Conservation (phyloP, 2,797 vertebrate species). For the Acrocephalus scirpaceus region DNA sequence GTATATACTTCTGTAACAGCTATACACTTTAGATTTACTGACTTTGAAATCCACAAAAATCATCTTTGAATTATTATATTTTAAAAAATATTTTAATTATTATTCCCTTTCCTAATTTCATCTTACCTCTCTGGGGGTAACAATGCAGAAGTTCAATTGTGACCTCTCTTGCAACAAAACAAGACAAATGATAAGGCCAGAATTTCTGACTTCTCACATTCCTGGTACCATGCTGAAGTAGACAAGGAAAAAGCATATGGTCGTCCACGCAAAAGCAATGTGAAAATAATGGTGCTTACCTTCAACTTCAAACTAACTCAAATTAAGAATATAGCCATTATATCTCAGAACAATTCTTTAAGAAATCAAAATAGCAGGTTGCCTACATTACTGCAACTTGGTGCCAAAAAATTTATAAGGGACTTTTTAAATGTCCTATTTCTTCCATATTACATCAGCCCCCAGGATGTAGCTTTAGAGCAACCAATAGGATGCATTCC, state of each 20-base stretch:
- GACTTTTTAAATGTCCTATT: background rate
- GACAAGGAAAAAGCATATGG: background rate
- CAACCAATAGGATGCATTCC: background rate
- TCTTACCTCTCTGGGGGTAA: background rate
- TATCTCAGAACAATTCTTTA: background rate
- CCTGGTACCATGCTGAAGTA: background rate
- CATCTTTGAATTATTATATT: background rate
- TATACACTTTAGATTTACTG: background rate
- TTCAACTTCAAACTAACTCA: background rate
- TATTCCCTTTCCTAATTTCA: background rate
- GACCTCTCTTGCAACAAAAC: background rate
- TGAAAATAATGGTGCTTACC: background rate
- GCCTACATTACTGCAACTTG: background rate
- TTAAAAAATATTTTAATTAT: background rate
- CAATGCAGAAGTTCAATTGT: background rate
- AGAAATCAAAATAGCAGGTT: background rate
- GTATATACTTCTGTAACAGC: background rate
- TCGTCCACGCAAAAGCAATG: background rate
- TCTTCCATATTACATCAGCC: background rate
- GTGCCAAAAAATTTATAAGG: background rate
- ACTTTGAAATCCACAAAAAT: background rate
- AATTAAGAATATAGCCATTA: background rate
- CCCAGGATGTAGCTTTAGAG: background rate
- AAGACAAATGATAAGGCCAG: background rate
- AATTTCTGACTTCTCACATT: background rate